Base-by-base conservation (phyloP, 1,140 invertebrate genomes). In the Nephila pilipes region DNA sequence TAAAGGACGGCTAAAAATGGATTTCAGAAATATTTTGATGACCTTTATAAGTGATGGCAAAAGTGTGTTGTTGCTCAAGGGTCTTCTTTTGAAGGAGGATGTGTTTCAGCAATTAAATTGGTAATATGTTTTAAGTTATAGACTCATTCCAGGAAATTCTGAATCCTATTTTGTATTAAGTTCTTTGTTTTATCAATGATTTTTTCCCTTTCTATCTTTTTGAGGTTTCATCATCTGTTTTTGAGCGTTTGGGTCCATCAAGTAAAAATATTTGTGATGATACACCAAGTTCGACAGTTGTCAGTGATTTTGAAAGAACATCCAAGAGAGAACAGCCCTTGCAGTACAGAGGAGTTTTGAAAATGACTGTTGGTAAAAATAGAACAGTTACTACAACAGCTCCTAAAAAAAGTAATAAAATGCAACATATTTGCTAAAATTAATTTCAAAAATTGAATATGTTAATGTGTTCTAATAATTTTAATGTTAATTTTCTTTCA, bases 321-420 rank as follows among this genome's bases (percentile, higher is more conserved):
- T 22, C 57, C 63, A 81, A 81, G 32, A 58, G 16, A 6, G 85
- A 36, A 5, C 6, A 60, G 10, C 89, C 93, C 4, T 57, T 94
- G 18, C 89, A 32, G 5, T 94, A 94, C 57, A 90, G 58, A 57
- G 93, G 93, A 57, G 93, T 94, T 57, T 69, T 94, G 29, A 94
- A 94, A 92, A 92, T 91, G 57, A 91, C 87, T 16, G 29, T 57
- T 81, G 87, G 92, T 16, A 75, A 93, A 29, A 93, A 87, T 5
- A 75, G 91, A 38, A 80, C 69, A 4, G 63, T 93, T 8, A 57
- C 58, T 20, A 32, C 90, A 25, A 69, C 18, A 6, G 12, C 60
- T 29, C 38, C 58, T n/a, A 92, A 55, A 10, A 85, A 57, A 36
- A 60, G 90, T 92, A 92, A n/a, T 25, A 55, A n/a, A 54, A 60